Base-by-base conservation (phyloP, 1,140 invertebrate genomes). In the Bombus confusus region DNA sequence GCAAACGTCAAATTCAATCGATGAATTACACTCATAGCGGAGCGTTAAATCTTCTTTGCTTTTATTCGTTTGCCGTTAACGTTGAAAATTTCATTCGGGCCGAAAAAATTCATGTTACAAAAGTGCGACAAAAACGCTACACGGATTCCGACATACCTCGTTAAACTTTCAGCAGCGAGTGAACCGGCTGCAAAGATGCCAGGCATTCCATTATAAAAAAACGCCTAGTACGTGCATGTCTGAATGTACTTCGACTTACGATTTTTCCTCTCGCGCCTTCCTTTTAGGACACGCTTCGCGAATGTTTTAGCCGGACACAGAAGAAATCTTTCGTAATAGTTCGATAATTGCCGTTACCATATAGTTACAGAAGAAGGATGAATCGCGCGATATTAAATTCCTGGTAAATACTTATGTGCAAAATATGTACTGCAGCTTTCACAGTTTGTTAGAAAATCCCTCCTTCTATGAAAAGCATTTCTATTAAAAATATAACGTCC, bases 191-290 rank as follows among this genome's bases (percentile, higher is more conserved):
- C 75, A 41, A 37, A n/a, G 57, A 77, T 77, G 57, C 75, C 75
- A 64, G 57, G 37, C 64, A 77, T 77, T 77, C 57, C 75, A 77
- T 77, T 76, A 76, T 76, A 76, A 76, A 75, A n/a, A 75, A 62
- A 34, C 28, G 52, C 34, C 10, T 59, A 59, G 52, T 10, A 76
- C 37, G 52, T 39, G 74, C 52, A n/a, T n/a, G 52, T n/a, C 18
- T 62, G 34, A 76, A 76, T 76, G 52, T 76, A 76, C 74, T 76
- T 76, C 34, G 74, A 59, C 52, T 76, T 59, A 59, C 74, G 52
- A 39, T 62, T 57, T 75, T 52, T 15, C 47, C 47, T 52, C 18
- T 39, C n/a, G 5, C 13, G 18, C 52, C 3, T 59, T 39, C 34
- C 34, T 57, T 39, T 39, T 15, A 59, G 3, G 8, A 22, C 6